Evolutionary conservation across 2,797 vertebrate species (phyloP), one percentile per base, ranked within the genome.

Genomic region (Rhinoraja longicauda): DNA sequence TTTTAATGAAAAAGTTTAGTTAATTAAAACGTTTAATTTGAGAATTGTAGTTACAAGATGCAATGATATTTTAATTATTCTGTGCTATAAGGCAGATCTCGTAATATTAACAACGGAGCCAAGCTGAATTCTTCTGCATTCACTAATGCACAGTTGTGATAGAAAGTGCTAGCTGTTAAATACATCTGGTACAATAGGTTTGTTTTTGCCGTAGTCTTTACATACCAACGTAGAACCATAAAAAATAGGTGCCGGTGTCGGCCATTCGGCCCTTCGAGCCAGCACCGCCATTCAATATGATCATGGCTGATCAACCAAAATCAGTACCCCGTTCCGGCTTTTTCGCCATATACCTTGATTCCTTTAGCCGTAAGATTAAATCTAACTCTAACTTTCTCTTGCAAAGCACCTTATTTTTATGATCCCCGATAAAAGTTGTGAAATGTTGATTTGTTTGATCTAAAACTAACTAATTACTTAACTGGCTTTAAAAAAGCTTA

Each of bases 161-260:
- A 9, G 64, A 19, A 39, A 90, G 39, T 90, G 72, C n/a, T 39
- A 39, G 8, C 7, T 70, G 64, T 90, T 32, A n/a, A n/a, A n/a
- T n/a, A n/a, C n/a, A n/a, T n/a, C n/a, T n/a, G n/a, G n/a, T n/a
- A 90, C 67, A 90, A 39, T 70, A 8, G 29, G 36, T 90, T 90
- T 39, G 86, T 90, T 70, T 90, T 39, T 90, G 32, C 57, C 17
- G 39, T 67, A 9, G 17, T 19, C 15, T 24, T 12, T 90, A 72
- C n/a, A n/a, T n/a, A n/a, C n/a, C n/a, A n/a, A n/a, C n/a, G n/a
- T n/a, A n/a, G n/a, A n/a, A n/a, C n/a, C n/a, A n/a, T n/a, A n/a
- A n/a, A n/a, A n/a, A n/a, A n/a, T n/a, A n/a, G n/a, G n/a, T n/a
- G n/a, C n/a, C n/a, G n/a, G n/a, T n/a, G n/a, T n/a, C n/a, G n/a